These are phyloP conservation scores for Maconellicoccus hirsutus DNA, from an alignment of 1,140 invertebrate species.

Conservation along the genomic window DNA sequence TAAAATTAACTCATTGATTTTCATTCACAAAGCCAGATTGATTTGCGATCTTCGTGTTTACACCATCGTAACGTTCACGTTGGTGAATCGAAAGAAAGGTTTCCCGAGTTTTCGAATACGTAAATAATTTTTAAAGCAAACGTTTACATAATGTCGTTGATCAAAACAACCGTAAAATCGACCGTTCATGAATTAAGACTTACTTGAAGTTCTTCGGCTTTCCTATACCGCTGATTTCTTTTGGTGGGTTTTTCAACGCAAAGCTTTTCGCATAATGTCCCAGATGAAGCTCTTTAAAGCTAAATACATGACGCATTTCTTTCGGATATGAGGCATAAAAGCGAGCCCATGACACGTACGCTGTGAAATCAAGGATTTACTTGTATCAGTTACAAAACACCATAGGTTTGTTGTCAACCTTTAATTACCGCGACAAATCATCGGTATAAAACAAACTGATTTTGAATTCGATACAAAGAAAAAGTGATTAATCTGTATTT, in stretches of 20 bases:
- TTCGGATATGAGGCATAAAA: slow-evolving; percentile 81
- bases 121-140: not conserved
- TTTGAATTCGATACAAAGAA: not conserved
- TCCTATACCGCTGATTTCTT: slow-evolving; percentile 38
- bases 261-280: slow-evolving; percentile 90
- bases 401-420: not conserved
- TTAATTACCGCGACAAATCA: not conserved
- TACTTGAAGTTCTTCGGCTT: slow-evolving; percentile 30
- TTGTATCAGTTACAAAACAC: not conserved
- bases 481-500: slow-evolving; percentile 5
- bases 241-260: slow-evolving; percentile 67
- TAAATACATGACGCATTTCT: slow-evolving; percentile 63
- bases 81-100: not conserved
- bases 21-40: not conserved
- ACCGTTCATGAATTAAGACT: not conserved
- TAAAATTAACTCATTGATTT: slow-evolving; percentile 6
- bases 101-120: not conserved
- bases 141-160: not conserved
- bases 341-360: slow-evolving; percentile 78
- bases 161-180: not conserved
- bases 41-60: not conserved
- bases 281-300: slow-evolving; percentile 69
- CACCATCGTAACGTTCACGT: not conserved
- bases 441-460: not conserved
- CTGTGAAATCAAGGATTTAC: slow-evolving; percentile 42